phyloP scores from a whole-genome alignment of 2,888 invertebrate species.

The Nipponacmea schrenckii region DNA sequence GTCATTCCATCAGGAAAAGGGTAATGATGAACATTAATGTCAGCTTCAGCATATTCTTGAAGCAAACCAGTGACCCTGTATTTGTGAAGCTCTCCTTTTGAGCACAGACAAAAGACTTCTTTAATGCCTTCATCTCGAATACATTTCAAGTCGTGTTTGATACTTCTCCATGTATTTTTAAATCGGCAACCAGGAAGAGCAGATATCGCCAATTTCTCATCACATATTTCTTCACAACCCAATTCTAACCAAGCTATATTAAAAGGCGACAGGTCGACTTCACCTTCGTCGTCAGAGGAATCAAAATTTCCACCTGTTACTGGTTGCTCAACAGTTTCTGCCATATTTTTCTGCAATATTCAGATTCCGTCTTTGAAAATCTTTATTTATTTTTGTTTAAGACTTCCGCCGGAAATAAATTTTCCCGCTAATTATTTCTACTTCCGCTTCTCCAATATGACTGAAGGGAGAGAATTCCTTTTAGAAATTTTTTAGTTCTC shows the following conservation, averaged over 20 bases:
- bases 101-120: slow-evolving; percentile 54
- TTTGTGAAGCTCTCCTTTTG: slow-evolving; percentile 56
- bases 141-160: slow-evolving; percentile 52
- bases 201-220: slow-evolving; percentile 40
- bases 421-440: not conserved
- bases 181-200: slow-evolving; percentile 50
- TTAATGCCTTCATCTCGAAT: slow-evolving; percentile 37
- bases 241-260: slow-evolving; percentile 45
- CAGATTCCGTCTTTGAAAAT: not conserved
- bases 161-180: slow-evolving; percentile 53
- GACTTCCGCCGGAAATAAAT: not conserved
- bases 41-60: slow-evolving; percentile 37
- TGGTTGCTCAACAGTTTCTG: too few species aligned
- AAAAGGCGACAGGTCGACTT: slow-evolving; percentile 46
- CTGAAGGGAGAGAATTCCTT: too few species aligned
- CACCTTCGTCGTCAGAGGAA: slow-evolving; percentile 51
- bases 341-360: too few species aligned
- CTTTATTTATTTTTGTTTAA: not conserved
- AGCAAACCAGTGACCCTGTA: slow-evolving; percentile 52
- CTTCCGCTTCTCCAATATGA: too few species aligned
- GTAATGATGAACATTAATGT: slow-evolving; percentile 50
- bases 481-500: too few species aligned
- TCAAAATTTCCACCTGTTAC: slow-evolving; percentile 35
- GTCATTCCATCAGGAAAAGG: slow-evolving; percentile 55
- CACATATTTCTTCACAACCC: slow-evolving; percentile 26